phyloP scores from a whole-genome alignment of 2,888 invertebrate species.

The Apamea anceps region DNA sequence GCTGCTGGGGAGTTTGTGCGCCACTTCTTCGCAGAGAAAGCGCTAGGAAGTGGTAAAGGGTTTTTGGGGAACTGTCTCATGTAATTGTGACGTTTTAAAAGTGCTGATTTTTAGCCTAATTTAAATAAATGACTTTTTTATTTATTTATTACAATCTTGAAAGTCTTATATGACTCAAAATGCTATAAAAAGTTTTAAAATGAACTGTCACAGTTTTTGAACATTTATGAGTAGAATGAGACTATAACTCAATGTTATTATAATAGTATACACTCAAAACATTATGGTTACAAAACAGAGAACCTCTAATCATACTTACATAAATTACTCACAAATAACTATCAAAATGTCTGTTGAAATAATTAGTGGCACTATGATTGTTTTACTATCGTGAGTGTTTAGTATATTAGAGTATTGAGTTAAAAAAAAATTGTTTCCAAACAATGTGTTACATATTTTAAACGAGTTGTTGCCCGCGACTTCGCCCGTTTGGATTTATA shows the following conservation, averaged over 20 bases:
- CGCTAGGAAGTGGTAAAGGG: too few species aligned
- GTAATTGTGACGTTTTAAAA: too few species aligned
- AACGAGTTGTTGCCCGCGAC: too few species aligned
- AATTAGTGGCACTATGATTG: conserved; percentile 1
- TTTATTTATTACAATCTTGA: not conserved
- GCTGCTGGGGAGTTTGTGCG: too few species aligned
- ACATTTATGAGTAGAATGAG: not conserved
- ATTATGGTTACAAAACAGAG: not conserved
- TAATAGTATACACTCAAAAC: not conserved
- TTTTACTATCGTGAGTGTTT: conserved; percentile 11
- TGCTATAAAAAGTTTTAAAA: too few species aligned
- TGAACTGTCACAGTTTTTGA: not conserved
- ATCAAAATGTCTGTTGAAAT: conserved; percentile 16
- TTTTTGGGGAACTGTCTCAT: too few species aligned
- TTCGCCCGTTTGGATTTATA: too few species aligned
- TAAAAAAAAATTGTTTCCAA: not conserved
- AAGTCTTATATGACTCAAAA: not conserved
- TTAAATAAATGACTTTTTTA: too few species aligned
- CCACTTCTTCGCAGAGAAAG: too few species aligned
- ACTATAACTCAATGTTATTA: not conserved
- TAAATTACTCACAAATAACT: not conserved
- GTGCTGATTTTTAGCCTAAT: too few species aligned
- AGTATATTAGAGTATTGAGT: too few species aligned
- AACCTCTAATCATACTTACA: not conserved
- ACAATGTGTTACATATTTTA: too few species aligned